These are phyloP conservation scores for Caenorhabditis angaria DNA, from an alignment of 2,888 invertebrate species.

Conservation along the genomic window DNA sequence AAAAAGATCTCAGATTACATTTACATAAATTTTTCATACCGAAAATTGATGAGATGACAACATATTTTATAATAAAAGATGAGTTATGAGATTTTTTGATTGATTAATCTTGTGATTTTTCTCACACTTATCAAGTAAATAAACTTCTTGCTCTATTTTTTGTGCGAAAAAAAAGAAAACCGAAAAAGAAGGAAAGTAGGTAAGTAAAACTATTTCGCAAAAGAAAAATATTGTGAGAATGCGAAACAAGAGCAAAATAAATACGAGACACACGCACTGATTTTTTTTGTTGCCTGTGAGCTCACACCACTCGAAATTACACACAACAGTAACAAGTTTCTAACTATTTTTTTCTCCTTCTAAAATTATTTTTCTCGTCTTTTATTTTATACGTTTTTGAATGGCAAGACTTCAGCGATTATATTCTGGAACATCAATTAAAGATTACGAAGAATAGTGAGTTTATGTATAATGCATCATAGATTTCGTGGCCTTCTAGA, in stretches of 20 bases:
- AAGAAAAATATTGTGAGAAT: too few relatives aligned
- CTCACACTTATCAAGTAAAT: too few relatives aligned
- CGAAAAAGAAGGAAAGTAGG: background rate
- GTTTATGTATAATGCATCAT: constrained; percentile 7
- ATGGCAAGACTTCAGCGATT: constrained; percentile 7
- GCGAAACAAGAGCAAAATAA: constrained; percentile 4
- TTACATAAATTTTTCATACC: background rate
- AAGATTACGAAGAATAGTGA: constrained; percentile 41
- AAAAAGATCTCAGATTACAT: background rate
- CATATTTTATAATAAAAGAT: too few relatives aligned
- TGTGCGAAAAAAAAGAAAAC: too few relatives aligned
- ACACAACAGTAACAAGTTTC: constrained; percentile 2
- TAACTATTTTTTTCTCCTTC: background rate
- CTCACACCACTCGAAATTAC: background rate
- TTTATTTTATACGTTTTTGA: background rate
- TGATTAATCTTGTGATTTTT: too few relatives aligned
- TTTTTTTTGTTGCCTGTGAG: background rate
- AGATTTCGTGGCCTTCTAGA: background rate
- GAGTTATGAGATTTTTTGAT: too few relatives aligned
- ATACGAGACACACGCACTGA: background rate
- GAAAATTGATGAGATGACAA: too few relatives aligned
- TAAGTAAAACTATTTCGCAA: too few relatives aligned
- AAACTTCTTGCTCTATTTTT: too few relatives aligned
- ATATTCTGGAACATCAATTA: constrained; percentile 24
- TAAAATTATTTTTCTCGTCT: background rate